A percentile compares a stretch with the other conserved stretches of the same genome.
phyloP scores from a whole-genome alignment of 2,797 vertebrate genomes.

The Xyrichtys novacula region DNA sequence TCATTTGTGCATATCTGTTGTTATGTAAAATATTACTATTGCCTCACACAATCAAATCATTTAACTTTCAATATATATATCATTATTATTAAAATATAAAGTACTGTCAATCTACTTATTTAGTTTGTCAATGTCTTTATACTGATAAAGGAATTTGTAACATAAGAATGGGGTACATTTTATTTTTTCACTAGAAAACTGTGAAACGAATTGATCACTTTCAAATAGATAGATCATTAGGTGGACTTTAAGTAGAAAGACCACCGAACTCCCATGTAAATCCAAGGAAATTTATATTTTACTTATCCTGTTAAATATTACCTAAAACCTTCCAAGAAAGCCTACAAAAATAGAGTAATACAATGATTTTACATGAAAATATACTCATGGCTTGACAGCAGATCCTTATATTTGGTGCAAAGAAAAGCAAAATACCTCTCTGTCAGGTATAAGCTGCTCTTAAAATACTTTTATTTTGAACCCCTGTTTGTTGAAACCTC shows the following conservation, averaged over 20 bases:
- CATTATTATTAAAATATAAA: conserved; percentile 32
- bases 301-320: too few species aligned
- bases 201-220: too few species aligned
- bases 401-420: conserved; percentile 16
- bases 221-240: too few species aligned
- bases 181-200: too few species aligned
- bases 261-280: too few species aligned
- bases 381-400: conserved; percentile 25
- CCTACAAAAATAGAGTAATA: background rate
- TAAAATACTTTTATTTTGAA: conserved; percentile 45
- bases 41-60: conserved; percentile 54
- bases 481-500: conserved; percentile 28
- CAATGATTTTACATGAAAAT: background rate
- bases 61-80: conserved; percentile 23
- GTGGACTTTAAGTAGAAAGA: too few species aligned
- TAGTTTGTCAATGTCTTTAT: conserved; percentile 1
- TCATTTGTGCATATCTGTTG: conserved; percentile 32
- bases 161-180: background rate
- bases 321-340: background rate
- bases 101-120: conserved; percentile 19
- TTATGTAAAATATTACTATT: conserved; percentile 23
- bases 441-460: conserved; percentile 30
- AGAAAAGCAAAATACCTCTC: conserved; percentile 14
- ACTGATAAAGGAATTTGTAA: background rate
- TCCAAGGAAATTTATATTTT: background rate